These are phyloP conservation scores for Pinctada fucata DNA, from an alignment of 2,888 invertebrate genomes.

Conservation along the genomic window DNA sequence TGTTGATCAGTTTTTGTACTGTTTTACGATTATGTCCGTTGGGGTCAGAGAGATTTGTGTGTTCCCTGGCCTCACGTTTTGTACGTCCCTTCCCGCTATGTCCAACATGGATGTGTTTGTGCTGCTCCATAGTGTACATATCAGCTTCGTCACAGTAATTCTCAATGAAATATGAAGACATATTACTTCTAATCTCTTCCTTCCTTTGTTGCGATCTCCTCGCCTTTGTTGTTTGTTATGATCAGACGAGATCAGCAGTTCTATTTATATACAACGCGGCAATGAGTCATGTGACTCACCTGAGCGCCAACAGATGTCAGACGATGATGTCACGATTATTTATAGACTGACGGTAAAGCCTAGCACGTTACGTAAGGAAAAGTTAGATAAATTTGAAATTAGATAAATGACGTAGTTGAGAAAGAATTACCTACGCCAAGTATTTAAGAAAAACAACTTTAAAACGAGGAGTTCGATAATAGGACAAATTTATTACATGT, in stretches of 20 bases:
- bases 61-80: slow-evolving; percentile 90
- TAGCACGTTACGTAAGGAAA: too few species aligned
- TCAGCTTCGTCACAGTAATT: slow-evolving; percentile 96
- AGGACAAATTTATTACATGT: too few species aligned
- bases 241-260: too few species aligned
- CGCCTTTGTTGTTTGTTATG: neutral
- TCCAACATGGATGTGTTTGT: slow-evolving; percentile 90
- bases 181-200: neutral
- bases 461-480: too few species aligned
- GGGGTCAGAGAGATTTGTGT: slow-evolving; percentile 94
- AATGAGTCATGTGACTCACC: slow-evolving; percentile 3
- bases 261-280: neutral
- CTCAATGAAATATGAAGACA: slow-evolving; percentile 46
- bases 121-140: slow-evolving; percentile 84
- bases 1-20: slow-evolving; percentile 76
- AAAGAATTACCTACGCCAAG: too few species aligned
- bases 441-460: too few species aligned
- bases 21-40: slow-evolving; percentile 95
- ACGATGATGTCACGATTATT: neutral
- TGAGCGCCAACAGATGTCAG: neutral
- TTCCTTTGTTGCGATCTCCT: neutral
- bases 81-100: slow-evolving; percentile 90
- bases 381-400: too few species aligned
- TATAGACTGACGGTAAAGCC: neutral
- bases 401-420: too few species aligned